A percentile compares a stretch with the other conserved stretches of the same genome.
phyloP scores from a whole-genome alignment of 2,113 vertebrate genomes.

The Recurvirostra avosetta region DNA sequence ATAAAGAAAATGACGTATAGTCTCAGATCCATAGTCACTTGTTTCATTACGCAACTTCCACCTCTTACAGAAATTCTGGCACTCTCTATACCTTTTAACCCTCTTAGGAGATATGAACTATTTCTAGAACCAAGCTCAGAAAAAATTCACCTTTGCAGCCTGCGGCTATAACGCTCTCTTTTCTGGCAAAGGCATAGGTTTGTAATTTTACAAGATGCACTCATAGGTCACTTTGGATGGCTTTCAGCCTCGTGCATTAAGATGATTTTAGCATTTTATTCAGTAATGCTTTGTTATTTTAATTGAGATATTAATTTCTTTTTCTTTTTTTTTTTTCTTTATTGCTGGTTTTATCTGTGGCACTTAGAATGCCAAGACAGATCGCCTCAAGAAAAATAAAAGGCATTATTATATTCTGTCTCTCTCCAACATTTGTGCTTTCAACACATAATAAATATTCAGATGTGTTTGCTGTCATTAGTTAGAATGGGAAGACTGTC shows the following conservation, averaged over 20 bases:
- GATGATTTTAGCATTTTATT: slow-evolving; percentile 13
- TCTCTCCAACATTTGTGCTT: not conserved
- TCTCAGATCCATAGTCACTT: not conserved
- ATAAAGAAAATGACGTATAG: not conserved
- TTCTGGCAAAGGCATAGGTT: not conserved
- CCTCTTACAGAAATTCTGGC: not conserved
- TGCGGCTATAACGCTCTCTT: not conserved
- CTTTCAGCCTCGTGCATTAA: slow-evolving; percentile 1
- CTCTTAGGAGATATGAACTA: not conserved
- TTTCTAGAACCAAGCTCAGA: not conserved
- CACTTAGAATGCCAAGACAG: not conserved
- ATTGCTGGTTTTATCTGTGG: not conserved
- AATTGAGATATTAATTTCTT: not conserved
- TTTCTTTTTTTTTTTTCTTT: not conserved
- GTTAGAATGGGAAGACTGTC: not conserved
- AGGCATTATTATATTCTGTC: slow-evolving; percentile 3
- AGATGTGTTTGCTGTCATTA: slow-evolving; percentile 37
- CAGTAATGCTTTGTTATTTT: slow-evolving; percentile 26
- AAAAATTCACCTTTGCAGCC: not conserved
- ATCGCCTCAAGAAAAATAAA: not conserved
- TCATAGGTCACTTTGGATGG: not conserved
- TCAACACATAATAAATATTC: slow-evolving; percentile 40
- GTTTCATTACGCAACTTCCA: not conserved
- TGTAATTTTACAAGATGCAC: not conserved
- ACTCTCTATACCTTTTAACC: not conserved